phyloP scores from a whole-genome alignment of 2,113 vertebrate species.

The Apteryx owenii region DNA sequence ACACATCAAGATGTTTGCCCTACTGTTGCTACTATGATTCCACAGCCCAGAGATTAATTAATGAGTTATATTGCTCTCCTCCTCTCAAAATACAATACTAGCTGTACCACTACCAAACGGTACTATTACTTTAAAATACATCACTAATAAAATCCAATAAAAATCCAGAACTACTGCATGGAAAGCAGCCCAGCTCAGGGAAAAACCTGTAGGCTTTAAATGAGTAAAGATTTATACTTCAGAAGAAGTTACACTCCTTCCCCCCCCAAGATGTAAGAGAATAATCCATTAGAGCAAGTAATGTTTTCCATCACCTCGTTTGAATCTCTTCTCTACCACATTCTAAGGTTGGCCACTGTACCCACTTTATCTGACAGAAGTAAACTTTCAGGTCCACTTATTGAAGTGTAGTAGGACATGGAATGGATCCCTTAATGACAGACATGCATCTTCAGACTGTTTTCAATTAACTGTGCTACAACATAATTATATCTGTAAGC shows the following conservation, averaged over 20 bases:
- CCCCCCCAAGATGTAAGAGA: background rate
- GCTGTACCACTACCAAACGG: background rate
- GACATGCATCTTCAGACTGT: background rate
- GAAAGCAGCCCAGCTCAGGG: background rate
- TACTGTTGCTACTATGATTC: background rate
- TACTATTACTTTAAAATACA: background rate
- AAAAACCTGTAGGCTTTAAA: background rate
- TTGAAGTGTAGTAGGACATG: background rate
- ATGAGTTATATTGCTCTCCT: background rate
- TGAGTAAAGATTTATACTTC: background rate
- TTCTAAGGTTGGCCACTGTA: background rate
- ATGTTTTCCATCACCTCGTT: background rate
- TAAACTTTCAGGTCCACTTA: background rate
- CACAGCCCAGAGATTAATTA: background rate
- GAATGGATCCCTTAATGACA: background rate
- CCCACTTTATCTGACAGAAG: background rate
- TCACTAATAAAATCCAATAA: background rate
- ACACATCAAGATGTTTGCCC: conserved; percentile 21
- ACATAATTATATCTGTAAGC: background rate
- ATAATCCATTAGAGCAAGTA: background rate
- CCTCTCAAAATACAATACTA: background rate
- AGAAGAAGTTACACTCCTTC: background rate
- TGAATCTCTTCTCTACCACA: background rate
- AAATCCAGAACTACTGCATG: background rate
- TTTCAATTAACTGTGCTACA: background rate